A percentile compares a stretch with the other conserved stretches of the same genome.
Evolutionary conservation across 2,113 vertebrate genomes (phyloP).

Genomic region (Lepisosteus oculatus): DNA sequence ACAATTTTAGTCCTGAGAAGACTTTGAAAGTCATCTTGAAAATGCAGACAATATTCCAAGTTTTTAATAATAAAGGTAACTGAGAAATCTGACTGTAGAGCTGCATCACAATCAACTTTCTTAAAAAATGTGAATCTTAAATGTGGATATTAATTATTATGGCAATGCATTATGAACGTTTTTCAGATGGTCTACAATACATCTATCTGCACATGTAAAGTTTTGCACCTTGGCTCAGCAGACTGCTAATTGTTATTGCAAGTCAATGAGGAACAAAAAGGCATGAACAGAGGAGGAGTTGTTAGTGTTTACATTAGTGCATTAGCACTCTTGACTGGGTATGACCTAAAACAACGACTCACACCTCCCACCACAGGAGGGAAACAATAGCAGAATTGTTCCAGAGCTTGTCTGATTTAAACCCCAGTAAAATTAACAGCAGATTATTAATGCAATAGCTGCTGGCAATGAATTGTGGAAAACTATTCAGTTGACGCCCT

Average conservation of each 20-base stretch:
- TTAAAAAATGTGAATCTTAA: no score
- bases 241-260: background rate
- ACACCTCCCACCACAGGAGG: constrained; percentile 44
- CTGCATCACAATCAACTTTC: no score
- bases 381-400: constrained; percentile 52
- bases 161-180: no score
- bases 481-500: constrained; percentile 55
- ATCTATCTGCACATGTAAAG: no score
- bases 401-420: constrained; percentile 53
- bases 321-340: constrained; percentile 56
- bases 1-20: no score
- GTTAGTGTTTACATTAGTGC: constrained; percentile 16
- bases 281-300: background rate
- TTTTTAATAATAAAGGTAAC: no score
- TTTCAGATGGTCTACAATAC: no score
- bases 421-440: constrained; percentile 72
- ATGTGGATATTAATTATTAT: no score
- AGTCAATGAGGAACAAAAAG: background rate
- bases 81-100: no score
- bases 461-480: constrained; percentile 63
- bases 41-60: no score
- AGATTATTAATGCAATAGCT: constrained; percentile 68
- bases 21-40: no score
- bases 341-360: constrained; percentile 55
- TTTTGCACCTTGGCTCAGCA: background rate